These are phyloP conservation scores for Campoletis raptor DNA, from an alignment of 2,888 invertebrate species.

Conservation along the genomic window DNA sequence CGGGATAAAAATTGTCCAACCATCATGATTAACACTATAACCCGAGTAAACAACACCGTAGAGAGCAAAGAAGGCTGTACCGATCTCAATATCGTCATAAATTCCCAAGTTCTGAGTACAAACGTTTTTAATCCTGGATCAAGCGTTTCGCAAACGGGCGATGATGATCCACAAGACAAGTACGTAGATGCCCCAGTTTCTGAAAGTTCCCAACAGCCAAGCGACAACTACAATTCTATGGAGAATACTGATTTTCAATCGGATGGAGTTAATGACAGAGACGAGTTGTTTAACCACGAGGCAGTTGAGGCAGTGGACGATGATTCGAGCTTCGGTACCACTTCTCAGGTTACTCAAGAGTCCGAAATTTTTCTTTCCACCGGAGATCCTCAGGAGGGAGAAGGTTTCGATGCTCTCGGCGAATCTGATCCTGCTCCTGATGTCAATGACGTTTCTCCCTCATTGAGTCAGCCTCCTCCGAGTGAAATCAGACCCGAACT, in stretches of 20 bases:
- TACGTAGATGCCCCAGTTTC: slow-evolving; percentile 39
- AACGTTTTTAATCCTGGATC: slow-evolving; percentile 83
- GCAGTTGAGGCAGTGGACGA: slow-evolving; percentile 28
- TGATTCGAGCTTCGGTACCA: slow-evolving; percentile 19
- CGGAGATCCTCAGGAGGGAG: slow-evolving; percentile 54
- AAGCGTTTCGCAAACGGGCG: background rate
- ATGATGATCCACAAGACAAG: slow-evolving; percentile 61
- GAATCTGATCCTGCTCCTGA: slow-evolving; percentile 39
- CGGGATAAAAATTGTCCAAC: slow-evolving; percentile 80
- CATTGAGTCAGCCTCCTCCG: slow-evolving; percentile 19
- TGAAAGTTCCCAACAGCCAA: slow-evolving; percentile 2
- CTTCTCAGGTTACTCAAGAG: slow-evolving; percentile 60
- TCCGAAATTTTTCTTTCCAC: slow-evolving; percentile 56
- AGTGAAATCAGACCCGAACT: slow-evolving; percentile 27
- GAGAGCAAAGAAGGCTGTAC: slow-evolving; percentile 89
- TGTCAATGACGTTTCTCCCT: slow-evolving; percentile 2
- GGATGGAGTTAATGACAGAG: slow-evolving; percentile 20
- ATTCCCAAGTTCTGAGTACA: slow-evolving; percentile 89
- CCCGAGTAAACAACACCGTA: slow-evolving; percentile 82
- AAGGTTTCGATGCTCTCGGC: slow-evolving; percentile 47
- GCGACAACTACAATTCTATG: background rate
- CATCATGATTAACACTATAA: slow-evolving; percentile 82
- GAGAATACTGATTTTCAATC: slow-evolving; percentile 27
- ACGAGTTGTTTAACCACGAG: slow-evolving; percentile 36
- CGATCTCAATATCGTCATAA: slow-evolving; percentile 90